phyloP scores from a whole-genome alignment of 2,113 vertebrate genomes.

The Vireo altiloquus region DNA sequence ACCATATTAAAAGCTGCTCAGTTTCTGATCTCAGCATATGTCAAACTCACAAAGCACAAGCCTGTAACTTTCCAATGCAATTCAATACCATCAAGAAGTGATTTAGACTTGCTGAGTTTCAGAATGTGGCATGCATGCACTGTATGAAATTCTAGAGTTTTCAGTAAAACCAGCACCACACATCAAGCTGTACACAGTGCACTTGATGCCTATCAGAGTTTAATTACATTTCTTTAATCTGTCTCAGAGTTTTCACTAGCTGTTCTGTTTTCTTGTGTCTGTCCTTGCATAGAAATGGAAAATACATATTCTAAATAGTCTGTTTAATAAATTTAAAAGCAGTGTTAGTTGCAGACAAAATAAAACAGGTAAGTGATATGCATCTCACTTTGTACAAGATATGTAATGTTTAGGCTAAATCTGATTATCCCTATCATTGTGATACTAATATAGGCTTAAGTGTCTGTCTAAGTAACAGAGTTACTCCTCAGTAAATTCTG shows the following conservation, averaged over 20 bases:
- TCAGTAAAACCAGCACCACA: background rate
- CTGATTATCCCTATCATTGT: background rate
- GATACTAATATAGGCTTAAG: background rate
- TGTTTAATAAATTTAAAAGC: background rate
- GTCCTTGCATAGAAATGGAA: background rate
- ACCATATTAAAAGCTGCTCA: background rate
- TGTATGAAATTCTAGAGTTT: background rate
- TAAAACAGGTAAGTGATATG: background rate
- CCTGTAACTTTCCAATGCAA: background rate
- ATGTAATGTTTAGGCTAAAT: background rate
- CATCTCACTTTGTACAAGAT: background rate
- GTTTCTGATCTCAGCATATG: background rate
- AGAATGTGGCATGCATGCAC: background rate
- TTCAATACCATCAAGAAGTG: background rate
- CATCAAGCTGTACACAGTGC: rapidly evolving
- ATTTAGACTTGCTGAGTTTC: background rate
- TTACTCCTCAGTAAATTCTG: background rate
- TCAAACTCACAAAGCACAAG: background rate
- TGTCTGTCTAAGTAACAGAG: background rate
- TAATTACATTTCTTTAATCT: background rate
- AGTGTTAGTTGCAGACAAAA: background rate
- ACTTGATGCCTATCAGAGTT: background rate
- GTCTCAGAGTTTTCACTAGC: background rate
- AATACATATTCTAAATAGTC: background rate
- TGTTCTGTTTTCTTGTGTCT: background rate